These are phyloP conservation scores for Leptinotarsa texana DNA, from an alignment of 1,140 invertebrate species.

Conservation along the genomic window DNA sequence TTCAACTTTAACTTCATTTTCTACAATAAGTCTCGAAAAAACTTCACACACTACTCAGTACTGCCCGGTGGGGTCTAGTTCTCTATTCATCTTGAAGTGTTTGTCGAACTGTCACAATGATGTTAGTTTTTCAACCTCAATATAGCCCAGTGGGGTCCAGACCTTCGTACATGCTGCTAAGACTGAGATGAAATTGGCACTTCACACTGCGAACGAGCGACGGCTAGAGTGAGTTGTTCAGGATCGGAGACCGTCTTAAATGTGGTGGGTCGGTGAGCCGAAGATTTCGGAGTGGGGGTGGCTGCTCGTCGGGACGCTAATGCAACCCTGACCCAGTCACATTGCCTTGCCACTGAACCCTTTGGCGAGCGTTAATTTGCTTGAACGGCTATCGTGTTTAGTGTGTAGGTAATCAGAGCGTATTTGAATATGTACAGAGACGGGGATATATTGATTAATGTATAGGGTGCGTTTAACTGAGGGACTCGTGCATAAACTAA, in stretches of 20 bases:
- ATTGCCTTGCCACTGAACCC: constrained; percentile 51
- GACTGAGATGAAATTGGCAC: constrained; percentile 13
- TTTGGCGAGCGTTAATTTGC: constrained; percentile 17
- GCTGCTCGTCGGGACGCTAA: constrained; percentile 43
- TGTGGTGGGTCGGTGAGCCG: constrained; percentile 42
- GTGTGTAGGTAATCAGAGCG: neutral
- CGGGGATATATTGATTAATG: too few species aligned
- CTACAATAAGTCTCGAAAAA: constrained; percentile 10
- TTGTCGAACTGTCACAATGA: neutral
- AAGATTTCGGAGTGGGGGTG: constrained; percentile 41
- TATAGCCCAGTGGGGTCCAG: constrained; percentile 51
- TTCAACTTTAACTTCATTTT: constrained; percentile 18
- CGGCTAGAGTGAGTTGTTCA: constrained; percentile 43
- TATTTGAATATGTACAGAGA: neutral
- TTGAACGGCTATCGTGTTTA: neutral
- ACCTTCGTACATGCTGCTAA: constrained; percentile 46
- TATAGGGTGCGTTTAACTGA: too few species aligned
- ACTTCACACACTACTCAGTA: constrained; percentile 42
- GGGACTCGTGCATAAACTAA: too few species aligned
- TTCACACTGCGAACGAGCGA: constrained; percentile 26
- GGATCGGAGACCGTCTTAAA: constrained; percentile 44
- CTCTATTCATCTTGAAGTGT: constrained; percentile 48
- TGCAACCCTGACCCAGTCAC: constrained; percentile 55
- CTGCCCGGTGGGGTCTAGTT: constrained; percentile 53
- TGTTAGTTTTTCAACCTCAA: constrained; percentile 28